Percentiles rank a stretch among this genome's conserved stretches.
Conservation (phyloP, 2,888 invertebrate genomes). For the Cepaea hortensis region DNA sequence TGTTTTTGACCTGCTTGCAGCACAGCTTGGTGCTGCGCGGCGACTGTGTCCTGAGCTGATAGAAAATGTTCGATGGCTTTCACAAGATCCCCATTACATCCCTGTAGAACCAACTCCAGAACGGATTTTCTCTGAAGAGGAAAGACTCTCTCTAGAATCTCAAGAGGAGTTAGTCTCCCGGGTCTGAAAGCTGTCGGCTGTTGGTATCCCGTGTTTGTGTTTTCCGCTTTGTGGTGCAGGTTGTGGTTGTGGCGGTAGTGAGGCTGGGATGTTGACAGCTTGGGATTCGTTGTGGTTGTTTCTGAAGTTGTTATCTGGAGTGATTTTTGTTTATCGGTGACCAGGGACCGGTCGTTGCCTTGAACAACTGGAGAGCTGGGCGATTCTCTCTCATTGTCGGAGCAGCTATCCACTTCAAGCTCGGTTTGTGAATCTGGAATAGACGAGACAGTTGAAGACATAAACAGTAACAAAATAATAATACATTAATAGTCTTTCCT, state of each 20-base stretch:
- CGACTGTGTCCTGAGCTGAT: slow-evolving; percentile 74
- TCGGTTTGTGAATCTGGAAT: slow-evolving; percentile 44
- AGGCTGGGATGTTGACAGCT: background rate
- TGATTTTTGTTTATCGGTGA: background rate
- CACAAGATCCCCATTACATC: slow-evolving; percentile 92
- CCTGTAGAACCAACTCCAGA: slow-evolving; percentile 91
- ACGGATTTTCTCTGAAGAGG: slow-evolving; percentile 91
- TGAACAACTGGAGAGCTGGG: slow-evolving; percentile 4
- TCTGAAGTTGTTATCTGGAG: background rate
- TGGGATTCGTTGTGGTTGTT: background rate
- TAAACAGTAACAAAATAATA: too few relatives aligned
- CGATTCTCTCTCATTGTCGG: slow-evolving; percentile 48
- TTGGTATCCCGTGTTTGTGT: background rate
- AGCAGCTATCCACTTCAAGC: slow-evolving; percentile 50
- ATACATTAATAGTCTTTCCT: too few relatives aligned
- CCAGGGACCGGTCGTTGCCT: background rate
- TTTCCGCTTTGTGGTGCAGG: background rate
- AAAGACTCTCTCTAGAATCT: slow-evolving; percentile 91
- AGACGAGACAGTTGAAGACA: background rate
- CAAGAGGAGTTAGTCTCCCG: slow-evolving; percentile 80
- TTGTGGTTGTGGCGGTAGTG: background rate
- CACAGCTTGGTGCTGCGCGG: slow-evolving; percentile 65
- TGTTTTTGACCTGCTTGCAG: slow-evolving; percentile 42
- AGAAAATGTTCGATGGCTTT: slow-evolving; percentile 92
- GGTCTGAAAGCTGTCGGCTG: slow-evolving; percentile 72